phyloP scores from a whole-genome alignment of 2,888 invertebrate genomes.

The Scrobipalpa costella region DNA sequence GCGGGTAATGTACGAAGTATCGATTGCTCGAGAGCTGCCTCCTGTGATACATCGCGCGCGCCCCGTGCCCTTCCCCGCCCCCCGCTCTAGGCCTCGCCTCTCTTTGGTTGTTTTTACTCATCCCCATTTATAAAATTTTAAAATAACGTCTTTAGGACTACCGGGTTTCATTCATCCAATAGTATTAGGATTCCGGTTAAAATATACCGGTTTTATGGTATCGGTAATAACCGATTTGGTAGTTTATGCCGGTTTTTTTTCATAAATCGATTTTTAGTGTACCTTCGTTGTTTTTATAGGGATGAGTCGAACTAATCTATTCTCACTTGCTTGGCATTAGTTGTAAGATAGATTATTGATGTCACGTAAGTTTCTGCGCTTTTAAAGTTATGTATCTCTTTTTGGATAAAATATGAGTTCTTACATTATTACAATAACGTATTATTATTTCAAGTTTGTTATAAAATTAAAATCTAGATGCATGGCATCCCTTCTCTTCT shows the following conservation, averaged over 20 bases:
- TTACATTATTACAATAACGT: not conserved
- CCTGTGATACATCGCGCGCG: constrained; percentile 57
- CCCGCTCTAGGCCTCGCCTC: constrained; percentile 6
- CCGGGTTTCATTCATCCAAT: too few relatives aligned
- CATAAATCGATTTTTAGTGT: too few relatives aligned
- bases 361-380: constrained; percentile 3
- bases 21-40: constrained; percentile 53
- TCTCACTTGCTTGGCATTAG: constrained; percentile 10
- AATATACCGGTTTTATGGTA: too few relatives aligned
- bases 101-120: constrained; percentile 2
- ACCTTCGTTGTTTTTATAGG: not conserved
- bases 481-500: not conserved
- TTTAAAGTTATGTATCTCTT: not conserved
- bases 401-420: not conserved
- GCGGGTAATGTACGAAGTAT: constrained; percentile 28
- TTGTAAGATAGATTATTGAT: not conserved
- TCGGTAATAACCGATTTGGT: too few relatives aligned
- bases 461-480: not conserved
- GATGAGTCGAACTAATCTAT: constrained; percentile 3
- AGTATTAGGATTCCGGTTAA: too few relatives aligned
- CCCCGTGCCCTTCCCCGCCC: constrained; percentile 32
- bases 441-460: not conserved
- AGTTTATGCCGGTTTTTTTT: too few relatives aligned
- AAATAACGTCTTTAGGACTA: too few relatives aligned
- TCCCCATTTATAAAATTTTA: not conserved